A percentile compares a stretch with the other conserved stretches of the same genome.
These are phyloP conservation scores for Nematopogon swammerdamellus DNA, from an alignment of 2,888 invertebrate genomes.

Conservation along the genomic window DNA sequence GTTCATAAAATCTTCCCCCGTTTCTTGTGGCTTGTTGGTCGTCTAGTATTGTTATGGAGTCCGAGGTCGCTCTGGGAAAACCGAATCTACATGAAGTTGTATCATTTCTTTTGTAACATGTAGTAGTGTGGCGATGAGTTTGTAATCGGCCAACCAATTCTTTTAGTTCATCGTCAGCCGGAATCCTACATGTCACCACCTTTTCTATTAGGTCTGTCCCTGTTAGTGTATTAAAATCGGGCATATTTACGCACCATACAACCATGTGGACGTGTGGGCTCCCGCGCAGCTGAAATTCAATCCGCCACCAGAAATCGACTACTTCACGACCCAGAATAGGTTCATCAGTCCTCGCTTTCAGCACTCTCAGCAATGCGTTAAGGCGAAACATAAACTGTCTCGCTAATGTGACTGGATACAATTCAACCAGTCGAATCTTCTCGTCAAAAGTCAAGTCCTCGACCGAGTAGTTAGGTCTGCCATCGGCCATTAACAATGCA, in stretches of 20 bases:
- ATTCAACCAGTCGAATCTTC: background rate
- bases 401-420: conserved; percentile 4
- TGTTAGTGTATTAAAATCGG: background rate
- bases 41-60: too few relatives aligned
- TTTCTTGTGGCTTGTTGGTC: conserved; percentile 2
- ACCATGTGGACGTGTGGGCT: conserved; percentile 7
- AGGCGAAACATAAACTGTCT: conserved; percentile 4
- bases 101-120: too few relatives aligned
- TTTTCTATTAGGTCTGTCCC: too few relatives aligned
- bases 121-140: too few relatives aligned
- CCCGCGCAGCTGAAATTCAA: conserved; percentile 3
- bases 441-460: background rate
- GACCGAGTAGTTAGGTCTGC: conserved; percentile 4
- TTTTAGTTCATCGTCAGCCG: too few relatives aligned
- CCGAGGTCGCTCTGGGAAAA: too few relatives aligned
- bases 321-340: background rate
- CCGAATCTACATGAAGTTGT: too few relatives aligned
- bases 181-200: too few relatives aligned
- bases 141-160: too few relatives aligned
- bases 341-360: background rate
- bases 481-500: conserved; percentile 15
- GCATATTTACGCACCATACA: conserved; percentile 2
- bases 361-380: background rate
- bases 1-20: conserved; percentile 2
- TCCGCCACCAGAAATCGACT: too few relatives aligned